Conservation (phyloP, 2,797 vertebrate genomes). For the Remorina albescens region DNA sequence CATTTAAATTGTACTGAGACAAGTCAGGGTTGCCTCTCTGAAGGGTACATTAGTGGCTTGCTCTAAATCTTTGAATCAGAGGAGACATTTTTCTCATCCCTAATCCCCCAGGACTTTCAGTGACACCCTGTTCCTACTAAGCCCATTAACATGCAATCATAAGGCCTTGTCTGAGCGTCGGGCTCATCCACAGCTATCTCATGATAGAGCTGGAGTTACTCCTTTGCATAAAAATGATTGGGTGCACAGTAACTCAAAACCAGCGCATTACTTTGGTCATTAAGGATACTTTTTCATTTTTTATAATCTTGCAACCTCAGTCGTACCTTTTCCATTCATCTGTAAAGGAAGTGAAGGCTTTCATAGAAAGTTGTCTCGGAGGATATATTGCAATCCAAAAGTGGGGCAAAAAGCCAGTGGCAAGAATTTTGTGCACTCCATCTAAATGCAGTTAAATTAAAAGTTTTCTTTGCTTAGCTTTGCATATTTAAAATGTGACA, state of each 20-base stretch:
- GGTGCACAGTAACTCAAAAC: constrained; percentile 66
- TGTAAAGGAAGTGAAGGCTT: constrained; percentile 23
- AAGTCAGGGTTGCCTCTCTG: constrained; percentile 37
- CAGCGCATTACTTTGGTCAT: constrained; percentile 55
- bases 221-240: constrained; percentile 72
- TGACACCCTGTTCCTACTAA: constrained; percentile 66
- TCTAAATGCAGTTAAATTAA: not conserved
- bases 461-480: not conserved
- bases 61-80: constrained; percentile 28
- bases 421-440: not conserved
- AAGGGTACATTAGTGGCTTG: constrained; percentile 49
- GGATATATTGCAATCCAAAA: constrained; percentile 19
- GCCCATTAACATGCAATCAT: constrained; percentile 60
- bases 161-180: constrained; percentile 43
- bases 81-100: constrained; percentile 61
- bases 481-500: not conserved
- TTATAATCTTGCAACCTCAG: constrained; percentile 43
- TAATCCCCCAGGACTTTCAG: constrained; percentile 31
- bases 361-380: constrained; percentile 32
- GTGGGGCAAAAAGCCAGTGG: not conserved
- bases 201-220: constrained; percentile 61
- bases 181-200: constrained; percentile 21
- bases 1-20: constrained; percentile 55
- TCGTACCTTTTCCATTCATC: constrained; percentile 46
- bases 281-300: constrained; percentile 56